phyloP scores from a whole-genome alignment of 2,888 invertebrate species.

The Drosophila pegasa region DNA sequence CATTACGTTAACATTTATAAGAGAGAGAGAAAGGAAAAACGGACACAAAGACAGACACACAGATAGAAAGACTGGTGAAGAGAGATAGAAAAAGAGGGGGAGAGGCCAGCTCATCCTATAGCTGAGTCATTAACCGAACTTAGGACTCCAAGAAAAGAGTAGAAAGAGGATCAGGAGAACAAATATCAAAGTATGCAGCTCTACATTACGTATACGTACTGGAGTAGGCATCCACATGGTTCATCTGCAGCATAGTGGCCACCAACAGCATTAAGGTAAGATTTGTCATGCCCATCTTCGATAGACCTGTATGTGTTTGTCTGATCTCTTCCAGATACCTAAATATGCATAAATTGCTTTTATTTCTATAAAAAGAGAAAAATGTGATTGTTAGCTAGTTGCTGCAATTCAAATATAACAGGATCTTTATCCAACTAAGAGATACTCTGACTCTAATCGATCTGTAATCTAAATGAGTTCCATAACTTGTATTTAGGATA shows the following conservation, averaged over 20 bases:
- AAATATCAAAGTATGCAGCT: constrained; percentile 12
- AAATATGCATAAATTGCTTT: constrained; percentile 9
- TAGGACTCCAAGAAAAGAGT: constrained; percentile 9
- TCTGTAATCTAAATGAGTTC: too few species aligned
- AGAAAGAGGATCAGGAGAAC: neutral
- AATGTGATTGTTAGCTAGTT: neutral
- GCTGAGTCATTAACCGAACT: neutral
- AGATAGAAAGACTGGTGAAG: neutral
- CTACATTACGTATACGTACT: constrained; percentile 80
- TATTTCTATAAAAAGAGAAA: constrained; percentile 27
- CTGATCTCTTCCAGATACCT: neutral
- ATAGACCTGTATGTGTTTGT: constrained; percentile 6
- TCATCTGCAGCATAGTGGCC: constrained; percentile 69
- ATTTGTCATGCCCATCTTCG: constrained; percentile 51
- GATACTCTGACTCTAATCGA: too few species aligned
- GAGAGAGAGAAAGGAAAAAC: constrained; percentile 11
- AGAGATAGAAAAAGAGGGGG: neutral
- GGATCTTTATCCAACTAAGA: too few species aligned
- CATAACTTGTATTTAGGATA: too few species aligned
- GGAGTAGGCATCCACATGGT: constrained; percentile 83
- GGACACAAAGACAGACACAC: neutral
- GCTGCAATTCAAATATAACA: too few species aligned
- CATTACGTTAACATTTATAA: constrained; percentile 15
- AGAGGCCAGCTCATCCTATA: neutral
- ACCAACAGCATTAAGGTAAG: constrained; percentile 44